Evolutionary conservation across 2,113 vertebrate genomes (phyloP).

Genomic region (Petrocephalus zakoni): DNA sequence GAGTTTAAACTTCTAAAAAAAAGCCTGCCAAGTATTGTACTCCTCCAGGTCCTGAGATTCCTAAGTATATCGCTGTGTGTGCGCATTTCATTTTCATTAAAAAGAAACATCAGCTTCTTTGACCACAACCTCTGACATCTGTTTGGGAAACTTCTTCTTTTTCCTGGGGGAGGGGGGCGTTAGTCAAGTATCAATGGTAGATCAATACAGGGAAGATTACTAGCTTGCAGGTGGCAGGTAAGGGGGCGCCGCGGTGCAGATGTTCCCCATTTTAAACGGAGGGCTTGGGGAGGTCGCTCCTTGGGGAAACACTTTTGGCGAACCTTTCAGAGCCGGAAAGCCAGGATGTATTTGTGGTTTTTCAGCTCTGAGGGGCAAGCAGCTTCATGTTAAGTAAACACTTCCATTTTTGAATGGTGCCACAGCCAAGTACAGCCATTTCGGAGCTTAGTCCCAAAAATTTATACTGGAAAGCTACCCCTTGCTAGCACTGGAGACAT

Average conservation of each 20-base stretch:
- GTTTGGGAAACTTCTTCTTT: too few relatives aligned
- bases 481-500: not conserved
- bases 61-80: conserved; percentile 30
- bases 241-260: conserved; percentile 43
- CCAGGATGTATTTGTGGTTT: conserved; percentile 22
- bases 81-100: conserved; percentile 52
- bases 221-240: conserved; percentile 42
- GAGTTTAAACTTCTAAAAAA: conserved; percentile 56
- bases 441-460: conserved; percentile 1
- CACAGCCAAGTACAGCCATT: not conserved
- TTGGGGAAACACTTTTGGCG: conserved; percentile 30
- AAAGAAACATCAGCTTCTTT: conserved; percentile 44
- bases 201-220: conserved; percentile 45
- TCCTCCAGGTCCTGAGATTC: conserved; percentile 41
- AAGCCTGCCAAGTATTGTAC: conserved; percentile 48
- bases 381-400: conserved; percentile 34
- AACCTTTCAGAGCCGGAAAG: conserved; percentile 35
- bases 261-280: conserved; percentile 38
- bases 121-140: conserved; percentile 46
- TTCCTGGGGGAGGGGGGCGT: not conserved
- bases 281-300: conserved; percentile 31
- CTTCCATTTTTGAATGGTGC: conserved; percentile 25
- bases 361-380: conserved; percentile 34
- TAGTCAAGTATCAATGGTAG: conserved; percentile 40
- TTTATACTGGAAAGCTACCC: not conserved